These are phyloP conservation scores for Sinocyclocheilus anshuiensis DNA, from an alignment of 2,113 vertebrate species.

Conservation along the genomic window DNA sequence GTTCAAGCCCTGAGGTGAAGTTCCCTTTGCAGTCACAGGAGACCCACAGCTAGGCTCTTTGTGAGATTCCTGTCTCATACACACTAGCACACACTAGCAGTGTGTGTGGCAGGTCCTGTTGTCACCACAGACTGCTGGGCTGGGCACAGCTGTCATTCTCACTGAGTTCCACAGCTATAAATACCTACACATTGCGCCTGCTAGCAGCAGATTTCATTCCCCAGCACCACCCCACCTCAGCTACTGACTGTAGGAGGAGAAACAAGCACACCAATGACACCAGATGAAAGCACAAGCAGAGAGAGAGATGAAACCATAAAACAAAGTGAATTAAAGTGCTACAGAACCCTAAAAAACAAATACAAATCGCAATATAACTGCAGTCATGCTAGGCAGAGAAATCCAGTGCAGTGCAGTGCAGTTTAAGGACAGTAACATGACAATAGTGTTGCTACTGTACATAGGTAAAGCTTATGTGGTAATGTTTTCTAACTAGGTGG, in stretches of 20 bases:
- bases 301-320: background rate
- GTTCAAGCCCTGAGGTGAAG: constrained; percentile 2
- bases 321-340: background rate
- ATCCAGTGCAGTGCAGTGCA: no score
- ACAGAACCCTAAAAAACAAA: background rate
- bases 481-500: background rate
- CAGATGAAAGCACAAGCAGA: constrained; percentile 13
- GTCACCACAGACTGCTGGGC: constrained; percentile 49
- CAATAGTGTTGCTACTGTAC: background rate
- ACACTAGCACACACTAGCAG: background rate
- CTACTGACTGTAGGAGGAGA: constrained; percentile 33
- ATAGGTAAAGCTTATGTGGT: background rate
- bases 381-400: background rate
- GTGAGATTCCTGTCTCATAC: constrained; percentile 7
- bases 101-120: constrained; percentile 34
- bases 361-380: background rate
- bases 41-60: constrained; percentile 19
- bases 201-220: constrained; percentile 36
- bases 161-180: constrained; percentile 46
- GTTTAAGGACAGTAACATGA: background rate
- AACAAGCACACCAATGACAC: constrained; percentile 32
- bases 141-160: constrained; percentile 55
- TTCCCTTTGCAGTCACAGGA: constrained; percentile 4
- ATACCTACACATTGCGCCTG: constrained; percentile 36
- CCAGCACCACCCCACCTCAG: constrained; percentile 32